Conservation (phyloP, 2,888 invertebrate genomes). For the Hylaea fasciaria region DNA sequence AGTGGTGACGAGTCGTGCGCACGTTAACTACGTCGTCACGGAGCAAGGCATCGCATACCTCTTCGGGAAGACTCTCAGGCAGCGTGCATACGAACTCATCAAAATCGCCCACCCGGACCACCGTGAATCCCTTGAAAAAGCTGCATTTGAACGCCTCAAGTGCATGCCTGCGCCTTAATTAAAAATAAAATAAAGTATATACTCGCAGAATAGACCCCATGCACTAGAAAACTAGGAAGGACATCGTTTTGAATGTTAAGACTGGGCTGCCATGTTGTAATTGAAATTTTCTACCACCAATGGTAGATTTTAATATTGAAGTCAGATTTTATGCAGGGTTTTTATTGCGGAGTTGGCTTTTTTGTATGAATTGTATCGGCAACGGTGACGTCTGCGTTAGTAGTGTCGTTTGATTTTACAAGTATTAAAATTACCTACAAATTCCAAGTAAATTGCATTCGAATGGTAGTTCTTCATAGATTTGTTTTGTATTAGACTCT, state of each 20-base stretch:
- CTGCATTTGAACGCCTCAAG: constrained; percentile 93
- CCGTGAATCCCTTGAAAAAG: constrained; percentile 92
- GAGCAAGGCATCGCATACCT: constrained; percentile 95
- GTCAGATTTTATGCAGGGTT: constrained; percentile 18
- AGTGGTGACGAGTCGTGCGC: constrained; percentile 96
- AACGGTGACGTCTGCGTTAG: not conserved
- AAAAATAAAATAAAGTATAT: constrained; percentile 7
- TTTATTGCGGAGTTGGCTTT: not conserved
- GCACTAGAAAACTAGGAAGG: constrained; percentile 30
- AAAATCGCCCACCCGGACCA: constrained; percentile 96
- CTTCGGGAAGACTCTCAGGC: constrained; percentile 95
- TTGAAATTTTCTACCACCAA: constrained; percentile 34
- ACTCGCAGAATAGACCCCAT: constrained; percentile 35
- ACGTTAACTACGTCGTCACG: constrained; percentile 97
- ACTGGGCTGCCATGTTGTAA: constrained; percentile 42
- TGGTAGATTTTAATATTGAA: constrained; percentile 35
- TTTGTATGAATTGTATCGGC: not conserved
- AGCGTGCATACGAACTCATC: constrained; percentile 95
- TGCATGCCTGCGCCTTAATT: constrained; percentile 88
- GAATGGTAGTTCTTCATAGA: constrained; percentile 6
- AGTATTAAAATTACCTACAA: constrained; percentile 25
- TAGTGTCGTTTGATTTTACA: constrained; percentile 17
- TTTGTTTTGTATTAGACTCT: constrained; percentile 13
- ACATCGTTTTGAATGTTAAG: constrained; percentile 33
- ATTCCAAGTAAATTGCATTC: constrained; percentile 17